Conservation (phyloP, 2,888 invertebrate species). For the Spodoptera exigua region DNA sequence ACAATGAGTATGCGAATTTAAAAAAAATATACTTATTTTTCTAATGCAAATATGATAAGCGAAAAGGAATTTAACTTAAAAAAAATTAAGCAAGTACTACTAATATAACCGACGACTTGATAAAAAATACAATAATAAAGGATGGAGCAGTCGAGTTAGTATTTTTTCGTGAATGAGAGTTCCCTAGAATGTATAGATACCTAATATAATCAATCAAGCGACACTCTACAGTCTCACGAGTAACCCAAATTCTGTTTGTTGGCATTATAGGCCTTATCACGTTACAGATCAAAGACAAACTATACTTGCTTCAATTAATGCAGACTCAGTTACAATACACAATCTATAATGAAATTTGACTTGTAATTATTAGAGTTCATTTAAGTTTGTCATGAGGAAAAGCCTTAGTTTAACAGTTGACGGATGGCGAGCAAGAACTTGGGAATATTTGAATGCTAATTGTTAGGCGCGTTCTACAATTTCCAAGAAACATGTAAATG, state of each 20-base stretch:
- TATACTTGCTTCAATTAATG: constrained; percentile 29
- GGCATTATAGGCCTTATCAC: constrained; percentile 47
- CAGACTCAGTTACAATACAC: constrained; percentile 16
- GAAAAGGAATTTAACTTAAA: too few relatives aligned
- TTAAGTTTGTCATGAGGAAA: constrained; percentile 1
- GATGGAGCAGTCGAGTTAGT: too few relatives aligned
- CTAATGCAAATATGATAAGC: too few relatives aligned
- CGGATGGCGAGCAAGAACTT: not conserved
- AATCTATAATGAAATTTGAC: constrained; percentile 22
- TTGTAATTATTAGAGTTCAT: constrained; percentile 8
- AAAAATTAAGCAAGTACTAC: too few relatives aligned
- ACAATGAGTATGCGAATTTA: too few relatives aligned
- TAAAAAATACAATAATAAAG: too few relatives aligned
- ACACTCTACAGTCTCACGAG: constrained; percentile 57
- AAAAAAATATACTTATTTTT: too few relatives aligned
- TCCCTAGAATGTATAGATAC: constrained; percentile 3
- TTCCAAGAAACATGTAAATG: not conserved
- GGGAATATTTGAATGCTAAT: too few relatives aligned
- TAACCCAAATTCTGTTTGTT: constrained; percentile 56
- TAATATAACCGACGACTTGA: too few relatives aligned
- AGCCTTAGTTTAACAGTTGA: not conserved
- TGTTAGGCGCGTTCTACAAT: too few relatives aligned
- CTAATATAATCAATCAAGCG: constrained; percentile 62
- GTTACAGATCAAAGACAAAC: constrained; percentile 60
- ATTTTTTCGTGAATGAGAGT: not conserved